Conservation (phyloP, 35 echinoderm and acorn worm genomes). For the Holothuria glaberrima region DNA sequence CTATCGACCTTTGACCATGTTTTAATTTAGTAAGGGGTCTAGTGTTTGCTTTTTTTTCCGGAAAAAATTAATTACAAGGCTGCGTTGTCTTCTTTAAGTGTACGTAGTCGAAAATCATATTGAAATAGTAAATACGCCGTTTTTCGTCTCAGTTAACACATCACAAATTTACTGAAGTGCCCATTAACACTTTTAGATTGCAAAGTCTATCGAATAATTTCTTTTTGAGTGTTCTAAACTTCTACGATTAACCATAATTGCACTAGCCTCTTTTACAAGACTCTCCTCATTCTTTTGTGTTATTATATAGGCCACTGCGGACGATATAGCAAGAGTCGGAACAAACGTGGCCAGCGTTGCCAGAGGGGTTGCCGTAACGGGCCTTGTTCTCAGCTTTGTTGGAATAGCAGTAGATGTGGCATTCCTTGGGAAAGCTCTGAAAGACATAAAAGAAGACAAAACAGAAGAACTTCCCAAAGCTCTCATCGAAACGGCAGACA, state of each 20-base stretch:
- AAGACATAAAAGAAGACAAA: not conserved
- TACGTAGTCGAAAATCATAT: no score
- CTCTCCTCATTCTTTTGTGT: not conserved
- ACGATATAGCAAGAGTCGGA: not conserved
- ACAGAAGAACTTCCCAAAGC: not conserved
- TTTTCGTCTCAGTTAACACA: not conserved
- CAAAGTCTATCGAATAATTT: not conserved
- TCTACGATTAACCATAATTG: not conserved
- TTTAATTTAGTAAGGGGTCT: no score
- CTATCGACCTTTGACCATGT: no score
- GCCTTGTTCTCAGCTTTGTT: not conserved
- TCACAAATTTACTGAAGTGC: not conserved
- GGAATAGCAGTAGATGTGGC: not conserved
- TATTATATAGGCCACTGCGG: not conserved
- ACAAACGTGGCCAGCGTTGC: not conserved
- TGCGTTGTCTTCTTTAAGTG: no score
- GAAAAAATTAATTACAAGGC: no score
- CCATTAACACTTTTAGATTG: not conserved
- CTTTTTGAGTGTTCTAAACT: not conserved
- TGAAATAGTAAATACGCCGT: no score
- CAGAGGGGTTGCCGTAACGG: not conserved
- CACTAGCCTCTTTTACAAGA: not conserved
- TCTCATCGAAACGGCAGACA: not conserved
- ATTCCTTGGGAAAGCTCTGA: not conserved
- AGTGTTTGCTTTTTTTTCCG: no score